Base-by-base conservation (phyloP, 2,888 invertebrate species). In the Drosophila nr. fundita region DNA sequence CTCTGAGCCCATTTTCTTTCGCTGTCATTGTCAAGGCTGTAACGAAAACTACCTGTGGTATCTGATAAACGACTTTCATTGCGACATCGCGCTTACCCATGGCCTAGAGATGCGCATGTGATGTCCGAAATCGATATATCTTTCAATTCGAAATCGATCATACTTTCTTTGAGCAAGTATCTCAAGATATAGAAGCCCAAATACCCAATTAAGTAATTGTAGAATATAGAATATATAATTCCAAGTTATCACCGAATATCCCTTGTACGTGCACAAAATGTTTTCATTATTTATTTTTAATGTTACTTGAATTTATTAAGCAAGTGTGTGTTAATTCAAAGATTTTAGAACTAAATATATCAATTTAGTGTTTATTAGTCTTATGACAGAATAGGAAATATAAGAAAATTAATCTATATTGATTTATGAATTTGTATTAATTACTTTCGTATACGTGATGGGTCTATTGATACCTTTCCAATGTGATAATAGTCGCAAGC, bases 1-100 rank as follows among this genome's bases (percentile, higher is more conserved):
- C 48, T 64, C 58, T 61, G 73, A 79, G 76, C 82, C 80, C 82
- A 77, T 80, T 84, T 87, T 75, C 68, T 79, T 83, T 87, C 65
- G 73, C 66, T 87, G 85, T 82, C 85, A 86, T 87, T 86, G 85
- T 89, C 85, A 86, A 86, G 85, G 85, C 85, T 87, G 72, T 74
- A 38, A 73, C 71, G 67, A 73, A 84, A 85, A 89, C 90, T 85
- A 86, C 83, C 85, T 87, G 85, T 72, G 76, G 73, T 72, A 38
- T 59, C 69, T 67, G 84, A 64, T 71, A 72, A 71, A 55, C 74
- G 77, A 32, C 77, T 81, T 58, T 58, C 48, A 67, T 68, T 65
- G 65, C 64, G 57, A 48, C 80, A 48, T 45, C 32, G 38, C 48
- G 18, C 53, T 49, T 58, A 63, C 53, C 27, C 27, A 38, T 6